Evolutionary conservation across 2,888 invertebrate species (phyloP).

Genomic region (Adineta ricciae): DNA sequence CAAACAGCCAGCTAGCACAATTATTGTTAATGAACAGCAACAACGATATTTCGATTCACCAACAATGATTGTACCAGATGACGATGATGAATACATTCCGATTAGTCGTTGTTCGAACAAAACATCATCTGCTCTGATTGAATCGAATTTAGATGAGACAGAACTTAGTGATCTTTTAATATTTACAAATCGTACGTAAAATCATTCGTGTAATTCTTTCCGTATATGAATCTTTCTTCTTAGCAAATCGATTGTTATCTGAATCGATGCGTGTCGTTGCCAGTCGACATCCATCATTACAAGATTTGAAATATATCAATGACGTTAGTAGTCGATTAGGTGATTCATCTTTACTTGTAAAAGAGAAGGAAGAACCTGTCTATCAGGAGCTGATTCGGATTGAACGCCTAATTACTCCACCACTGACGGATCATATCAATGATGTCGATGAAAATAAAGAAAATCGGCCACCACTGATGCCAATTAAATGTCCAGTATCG

Average conservation of each 20-base stretch:
- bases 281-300: constrained; percentile 8
- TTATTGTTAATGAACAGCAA: background rate
- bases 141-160: background rate
- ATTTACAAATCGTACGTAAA: constrained; percentile 1
- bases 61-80: background rate
- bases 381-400: background rate
- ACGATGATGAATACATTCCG: background rate
- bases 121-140: background rate
- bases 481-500: background rate
- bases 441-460: constrained; percentile 4
- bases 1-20: background rate
- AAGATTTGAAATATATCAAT: background rate
- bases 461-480: background rate
- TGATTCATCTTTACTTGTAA: background rate
- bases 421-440: background rate
- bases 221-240: background rate
- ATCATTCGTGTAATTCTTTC: too few relatives aligned
- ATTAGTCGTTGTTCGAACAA: background rate
- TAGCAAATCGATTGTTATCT: background rate
- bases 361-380: background rate
- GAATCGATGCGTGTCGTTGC: background rate
- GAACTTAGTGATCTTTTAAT: background rate
- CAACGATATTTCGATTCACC: constrained; percentile 2
- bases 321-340: background rate
- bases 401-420: background rate